Evolutionary conservation across 2,888 invertebrate genomes (phyloP), one percentile per base, ranked within the genome.

Genomic region (Conchocele bisecta): DNA sequence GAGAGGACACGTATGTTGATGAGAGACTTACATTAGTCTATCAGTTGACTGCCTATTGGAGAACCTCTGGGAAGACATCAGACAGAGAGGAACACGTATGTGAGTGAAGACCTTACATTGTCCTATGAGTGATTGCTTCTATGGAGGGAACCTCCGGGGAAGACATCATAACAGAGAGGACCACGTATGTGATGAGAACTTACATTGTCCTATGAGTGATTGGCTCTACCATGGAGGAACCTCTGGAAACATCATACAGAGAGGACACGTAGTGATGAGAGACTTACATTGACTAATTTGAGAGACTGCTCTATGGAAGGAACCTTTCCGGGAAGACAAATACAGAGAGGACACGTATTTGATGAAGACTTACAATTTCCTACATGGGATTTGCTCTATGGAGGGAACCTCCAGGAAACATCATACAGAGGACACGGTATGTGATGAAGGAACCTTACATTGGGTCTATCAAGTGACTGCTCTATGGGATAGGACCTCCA

Each of bases 1-100:
- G 94, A 46, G 98, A 99, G 85, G 99, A 99, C 91, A 99, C 98
- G 93, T 99, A 99, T 50, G 99, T 99, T 99, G 92, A 99, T 98
- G 92, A 99, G 94, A 78, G 99, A 99, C 93, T 98, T 99, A n/a
- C n/a, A n/a, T n/a, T n/a, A n/a, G 99, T n/a, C n/a, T n/a, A n/a
- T n/a, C 94, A 99, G 82, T 26, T 87, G 85, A 73, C 88, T 86
- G 77, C 89, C 89, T 22, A 86, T 83, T 64, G 81, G 61, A 90
- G 91, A 59, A 89, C 87, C 51, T 89, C 85, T 56, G 99, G 99
- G 94, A 99, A 98, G 86, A 98, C 98, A 93, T 99, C 99, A 93
- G 99, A 99, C 86, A 99, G 94, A 46, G 98, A 99, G 85, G 99
- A n/a, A 99, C 91, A 99, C 98, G 93, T 99, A 99, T 50, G 99